Base-by-base conservation (phyloP, 1,140 invertebrate species). In the Drosophila pseudoobscura region DNA sequence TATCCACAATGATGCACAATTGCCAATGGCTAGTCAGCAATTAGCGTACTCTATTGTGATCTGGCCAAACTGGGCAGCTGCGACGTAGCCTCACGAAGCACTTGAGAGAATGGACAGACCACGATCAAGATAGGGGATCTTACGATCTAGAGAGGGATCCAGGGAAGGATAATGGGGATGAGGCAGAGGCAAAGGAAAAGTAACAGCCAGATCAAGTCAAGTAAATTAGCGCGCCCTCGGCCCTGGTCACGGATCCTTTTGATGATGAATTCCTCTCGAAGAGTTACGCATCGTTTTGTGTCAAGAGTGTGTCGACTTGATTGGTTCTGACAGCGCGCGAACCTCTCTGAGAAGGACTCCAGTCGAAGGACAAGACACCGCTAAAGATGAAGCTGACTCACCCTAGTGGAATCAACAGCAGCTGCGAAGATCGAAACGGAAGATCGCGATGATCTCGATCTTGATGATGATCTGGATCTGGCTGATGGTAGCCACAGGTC, bases 281-380 rank as follows among this genome's bases (percentile, higher is more conserved):
- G 82, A 87, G 82, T 87, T 87, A 87, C 82, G 82, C 82, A 87
- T 87, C 83, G 82, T 78, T 88, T 87, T 87, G 78, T 88, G 82
- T 87, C 78, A 85, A 78, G 82, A 88, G 83, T 88, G 83, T 88
- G 78, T 85, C 75, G 83, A 75, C 75, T 88, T 88, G 83, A 87
- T 87, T 88, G 83, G 70, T 83, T 87, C 78, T 87, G 83, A 87
- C 83, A 87, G 83, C 83, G 83, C 83, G 83, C 83, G 83, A 87
- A 87, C 75, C 62, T 50, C 43, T 13, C 35, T 4, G 35, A 24
- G 66, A 75, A 75, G 72, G 73, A 75, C 73, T 68, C 41, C 44
- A 29, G 29, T 31, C 31, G 60, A 58, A 75, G 50, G 55, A 75
- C 72, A 55, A 75, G 73, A 76, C 52, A 52, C 54, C 46, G 35